Evolutionary conservation across 2,888 invertebrate species (phyloP), one percentile per base, ranked within the genome.

Genomic region (Notocelia uddmanniana): DNA sequence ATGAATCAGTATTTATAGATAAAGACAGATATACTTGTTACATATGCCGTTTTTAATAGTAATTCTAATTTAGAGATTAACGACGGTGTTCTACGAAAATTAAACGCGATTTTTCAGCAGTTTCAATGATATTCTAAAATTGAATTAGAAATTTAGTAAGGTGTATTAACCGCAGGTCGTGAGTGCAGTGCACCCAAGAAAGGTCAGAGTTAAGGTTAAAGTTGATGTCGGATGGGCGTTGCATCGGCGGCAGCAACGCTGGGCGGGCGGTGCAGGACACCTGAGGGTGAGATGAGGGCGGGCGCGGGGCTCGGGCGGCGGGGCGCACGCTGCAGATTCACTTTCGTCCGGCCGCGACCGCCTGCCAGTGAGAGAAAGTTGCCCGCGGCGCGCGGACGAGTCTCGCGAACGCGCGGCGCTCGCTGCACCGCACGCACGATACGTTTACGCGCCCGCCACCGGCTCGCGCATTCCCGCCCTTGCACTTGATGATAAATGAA

Each of bases 331-430:
- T 91, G 92, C 92, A 92, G 92, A 94, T 93, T 93, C 93, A 93
- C 93, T 93, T 93, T 93, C 93, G 93, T 92, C 90, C 89, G 89
- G 83, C 88, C 87, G 88, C 90, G 87, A 83, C 84, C 88, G 89
- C 87, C 85, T 87, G 89, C 89, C 94, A 94, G 94, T 94, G 88
- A 92, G 94, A 93, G 94, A 94, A 94, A 94, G 94, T 93, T 91
- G 89, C 89, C 86, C 93, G 94, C 89, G 89, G 86, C 87, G 93
- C 90, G 90, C 92, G 93, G 92, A 93, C 93, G 91, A 91, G 87
- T 92, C 89, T 87, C 92, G 92, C 91, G 88, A 83, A 85, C 83
- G 85, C 87, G 91, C 89, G 89, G 88, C 79, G 81, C 81, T 72
- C 88, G 88, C 85, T 89, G 85, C 90, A 84, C 85, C 85, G 79